Conservation (phyloP, 2,888 invertebrate genomes). For the Drosophila anceps region DNA sequence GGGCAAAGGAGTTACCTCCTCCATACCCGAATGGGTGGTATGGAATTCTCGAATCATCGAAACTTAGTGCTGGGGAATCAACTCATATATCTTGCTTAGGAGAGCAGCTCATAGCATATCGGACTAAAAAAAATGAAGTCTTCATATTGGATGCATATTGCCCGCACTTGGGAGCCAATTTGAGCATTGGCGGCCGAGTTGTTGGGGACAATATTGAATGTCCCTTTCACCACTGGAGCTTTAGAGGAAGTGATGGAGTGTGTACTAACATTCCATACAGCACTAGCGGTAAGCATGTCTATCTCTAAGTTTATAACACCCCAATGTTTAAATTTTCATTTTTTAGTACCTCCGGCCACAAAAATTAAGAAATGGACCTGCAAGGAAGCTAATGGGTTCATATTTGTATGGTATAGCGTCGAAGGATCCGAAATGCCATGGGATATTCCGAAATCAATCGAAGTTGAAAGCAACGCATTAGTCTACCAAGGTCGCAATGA, state of each 20-base stretch:
- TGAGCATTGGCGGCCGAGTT: constrained; percentile 92
- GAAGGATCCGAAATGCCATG: constrained; percentile 90
- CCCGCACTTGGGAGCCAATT: constrained; percentile 95
- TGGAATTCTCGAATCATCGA: constrained; percentile 89
- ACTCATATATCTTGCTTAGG: constrained; percentile 89
- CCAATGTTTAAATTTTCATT: neutral
- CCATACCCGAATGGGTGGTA: constrained; percentile 97
- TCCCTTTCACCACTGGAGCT: constrained; percentile 95
- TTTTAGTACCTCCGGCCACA: constrained; percentile 89
- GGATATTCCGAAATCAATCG: constrained; percentile 87
- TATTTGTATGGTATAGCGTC: constrained; percentile 94
- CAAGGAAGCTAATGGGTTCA: constrained; percentile 89
- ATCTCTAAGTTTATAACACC: no score
- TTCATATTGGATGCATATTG: constrained; percentile 94
- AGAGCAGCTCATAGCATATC: constrained; percentile 90
- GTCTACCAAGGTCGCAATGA: constrained; percentile 91
- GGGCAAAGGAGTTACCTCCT: constrained; percentile 89
- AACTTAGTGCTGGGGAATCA: constrained; percentile 87
- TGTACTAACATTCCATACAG: constrained; percentile 92
- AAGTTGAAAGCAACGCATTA: constrained; percentile 87
- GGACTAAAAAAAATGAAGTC: constrained; percentile 88
- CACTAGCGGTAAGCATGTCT: constrained; percentile 84
- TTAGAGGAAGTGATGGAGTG: constrained; percentile 90
- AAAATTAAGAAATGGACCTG: constrained; percentile 90
- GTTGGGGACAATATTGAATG: constrained; percentile 92